Base-by-base conservation (phyloP, 2,888 invertebrate species). In the Aphidius colemani region DNA sequence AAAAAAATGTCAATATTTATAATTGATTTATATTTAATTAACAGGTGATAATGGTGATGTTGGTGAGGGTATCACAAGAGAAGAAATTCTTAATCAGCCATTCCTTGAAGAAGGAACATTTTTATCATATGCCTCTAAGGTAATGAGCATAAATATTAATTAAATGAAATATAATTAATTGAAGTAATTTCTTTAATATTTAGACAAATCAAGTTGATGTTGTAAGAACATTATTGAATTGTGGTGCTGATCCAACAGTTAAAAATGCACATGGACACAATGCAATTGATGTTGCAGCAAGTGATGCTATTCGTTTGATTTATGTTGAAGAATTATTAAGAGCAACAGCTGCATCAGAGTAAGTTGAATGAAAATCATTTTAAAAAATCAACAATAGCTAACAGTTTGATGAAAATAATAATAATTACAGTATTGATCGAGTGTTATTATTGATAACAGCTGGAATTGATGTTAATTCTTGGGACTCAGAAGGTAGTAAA, bases 261-360 rank as follows among this genome's bases (percentile, higher is more conserved):
- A 85, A 85, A 69, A 87, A 88, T 76, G 76, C 77, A 41, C 82
- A 85, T 53, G 86, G 87, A 5, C 83, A 84, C 67, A 86, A 86
- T 65, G 83, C 88, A 0, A 83, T 86, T 64, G 86, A 88, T 68
- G 76, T 86, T 48, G 84, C 85, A 18, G 76, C 82, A 2, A 81
- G 78, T 46, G 83, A 86, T 51, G 79, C 81, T 55, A 85, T 88
- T 70, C 82, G 83, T 51, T 83, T 84, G 58, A 86, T 87, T 53
- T 89, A 85, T 74, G 84, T 86, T 10, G 87, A 88, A 69, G 87
- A 88, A 73, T 78, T 88, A 41, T 78, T 89, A 13, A 84, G 87
- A 72, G 86, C 87, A 13, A 85, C 87, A 62, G 88, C 88, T 39
- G 85, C 85, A 71, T 86, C 86, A 9, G 87, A 88, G 88, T 88